These are phyloP conservation scores for Gallinago media DNA, from an alignment of 2,113 vertebrate species.

Conservation along the genomic window DNA sequence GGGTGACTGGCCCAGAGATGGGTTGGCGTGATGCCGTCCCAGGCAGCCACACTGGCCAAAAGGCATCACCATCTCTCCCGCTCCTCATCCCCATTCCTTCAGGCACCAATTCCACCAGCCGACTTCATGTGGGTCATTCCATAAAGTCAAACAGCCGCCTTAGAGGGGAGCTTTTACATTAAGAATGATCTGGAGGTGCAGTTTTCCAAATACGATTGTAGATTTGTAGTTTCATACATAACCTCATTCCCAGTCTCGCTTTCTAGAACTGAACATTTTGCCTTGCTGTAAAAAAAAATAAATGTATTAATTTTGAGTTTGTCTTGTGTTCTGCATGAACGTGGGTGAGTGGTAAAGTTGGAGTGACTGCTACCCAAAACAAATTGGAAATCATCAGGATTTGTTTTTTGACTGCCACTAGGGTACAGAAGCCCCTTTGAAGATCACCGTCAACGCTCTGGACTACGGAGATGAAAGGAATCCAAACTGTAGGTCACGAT, in stretches of 20 bases:
- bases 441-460: neutral
- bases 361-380: neutral
- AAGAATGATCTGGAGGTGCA: neutral
- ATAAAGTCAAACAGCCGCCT: neutral
- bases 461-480: neutral
- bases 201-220: neutral
- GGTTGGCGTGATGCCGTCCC: neutral
- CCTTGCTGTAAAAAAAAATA: neutral
- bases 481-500: neutral
- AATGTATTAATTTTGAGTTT: neutral
- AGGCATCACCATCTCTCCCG: neutral
- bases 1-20: accelerated
- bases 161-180: neutral
- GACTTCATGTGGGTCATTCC: neutral
- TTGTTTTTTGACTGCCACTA: neutral
- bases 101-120: neutral
- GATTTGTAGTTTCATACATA: neutral
- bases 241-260: neutral
- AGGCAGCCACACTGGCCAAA: neutral
- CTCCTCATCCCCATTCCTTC: neutral
- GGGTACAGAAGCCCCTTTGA: neutral
- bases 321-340: neutral
- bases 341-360: neutral
- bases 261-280: neutral
- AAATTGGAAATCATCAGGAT: neutral